Evolutionary conservation across 2,797 vertebrate species (phyloP).

Genomic region (Paramormyrops hopkinsi): DNA sequence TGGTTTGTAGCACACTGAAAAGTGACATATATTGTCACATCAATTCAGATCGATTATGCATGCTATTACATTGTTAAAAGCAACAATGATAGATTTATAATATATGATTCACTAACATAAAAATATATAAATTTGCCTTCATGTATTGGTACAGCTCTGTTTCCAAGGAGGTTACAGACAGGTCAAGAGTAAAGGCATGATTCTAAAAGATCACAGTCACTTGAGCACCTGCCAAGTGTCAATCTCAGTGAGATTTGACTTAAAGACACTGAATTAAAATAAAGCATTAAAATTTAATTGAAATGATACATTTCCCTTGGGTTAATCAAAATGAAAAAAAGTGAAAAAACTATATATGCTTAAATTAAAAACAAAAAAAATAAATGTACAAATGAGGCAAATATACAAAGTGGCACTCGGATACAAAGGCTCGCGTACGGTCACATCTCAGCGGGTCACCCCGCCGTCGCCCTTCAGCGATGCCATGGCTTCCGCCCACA

Average conservation of each 20-base stretch:
- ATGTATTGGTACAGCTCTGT: conserved; percentile 11
- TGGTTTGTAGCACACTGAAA: neutral
- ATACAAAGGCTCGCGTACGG: conserved; percentile 51
- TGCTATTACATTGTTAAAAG: conserved; percentile 13
- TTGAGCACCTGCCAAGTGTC: neutral
- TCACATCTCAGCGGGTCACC: conserved; percentile 31
- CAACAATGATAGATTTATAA: conserved; percentile 18
- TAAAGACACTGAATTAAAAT: conserved; percentile 42
- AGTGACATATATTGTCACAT: neutral
- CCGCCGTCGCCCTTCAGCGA: conserved; percentile 48
- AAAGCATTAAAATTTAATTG: conserved; percentile 35
- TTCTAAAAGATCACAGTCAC: conserved; percentile 11
- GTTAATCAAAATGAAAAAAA: conserved; percentile 36
- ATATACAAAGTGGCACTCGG: conserved; percentile 51
- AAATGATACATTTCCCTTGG: conserved; percentile 13
- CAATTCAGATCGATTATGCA: neutral
- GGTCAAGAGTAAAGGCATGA: conserved; percentile 8
- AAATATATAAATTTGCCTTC: conserved; percentile 17
- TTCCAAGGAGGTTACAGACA: neutral
- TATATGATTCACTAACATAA: conserved; percentile 9
- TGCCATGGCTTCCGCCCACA: conserved; percentile 37
- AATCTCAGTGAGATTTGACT: conserved; percentile 6
- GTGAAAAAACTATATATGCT: neutral
- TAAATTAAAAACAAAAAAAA: conserved; percentile 29
- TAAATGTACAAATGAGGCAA: conserved; percentile 54